Conservation (phyloP, 2,888 invertebrate genomes). For the Villa cingulata region DNA sequence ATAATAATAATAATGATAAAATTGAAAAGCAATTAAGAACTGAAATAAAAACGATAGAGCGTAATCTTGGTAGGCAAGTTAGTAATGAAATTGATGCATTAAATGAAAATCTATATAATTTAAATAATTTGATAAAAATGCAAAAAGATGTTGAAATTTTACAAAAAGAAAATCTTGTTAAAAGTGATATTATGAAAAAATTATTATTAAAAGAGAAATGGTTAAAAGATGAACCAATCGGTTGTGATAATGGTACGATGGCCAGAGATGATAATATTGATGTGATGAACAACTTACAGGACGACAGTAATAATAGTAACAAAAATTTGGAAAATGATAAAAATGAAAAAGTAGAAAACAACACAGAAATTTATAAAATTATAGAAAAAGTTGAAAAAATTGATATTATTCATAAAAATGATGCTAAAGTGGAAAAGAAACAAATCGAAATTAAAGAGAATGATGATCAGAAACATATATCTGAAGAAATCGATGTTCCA, state of each 20-base stretch:
- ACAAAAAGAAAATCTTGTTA: constrained; percentile 32
- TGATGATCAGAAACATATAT: background rate
- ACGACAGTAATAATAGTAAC: background rate
- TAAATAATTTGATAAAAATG: constrained; percentile 34
- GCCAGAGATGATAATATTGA: background rate
- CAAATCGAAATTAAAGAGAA: background rate
- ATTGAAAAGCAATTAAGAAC: constrained; percentile 17
- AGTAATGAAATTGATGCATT: constrained; percentile 33
- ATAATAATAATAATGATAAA: background rate
- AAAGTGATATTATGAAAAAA: constrained; percentile 33
- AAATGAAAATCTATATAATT: constrained; percentile 31
- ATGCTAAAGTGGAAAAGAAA: background rate
- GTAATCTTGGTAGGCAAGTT: constrained; percentile 25
- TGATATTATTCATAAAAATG: constrained; percentile 2
- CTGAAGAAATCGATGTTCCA: background rate
- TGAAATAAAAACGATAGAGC: constrained; percentile 31
- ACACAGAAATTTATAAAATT: background rate
- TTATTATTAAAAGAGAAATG: constrained; percentile 34
- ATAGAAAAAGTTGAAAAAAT: constrained; percentile 3
- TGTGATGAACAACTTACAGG: too few relatives aligned
- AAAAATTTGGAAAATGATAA: background rate
- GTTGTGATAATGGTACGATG: background rate
- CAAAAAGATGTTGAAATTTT: constrained; percentile 32
- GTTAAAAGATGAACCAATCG: constrained; percentile 21
- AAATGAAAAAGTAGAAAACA: background rate